Evolutionary conservation across 2,797 vertebrate genomes (phyloP), one percentile per base, ranked within the genome.

Genomic region (Meriones psammophilus): DNA sequence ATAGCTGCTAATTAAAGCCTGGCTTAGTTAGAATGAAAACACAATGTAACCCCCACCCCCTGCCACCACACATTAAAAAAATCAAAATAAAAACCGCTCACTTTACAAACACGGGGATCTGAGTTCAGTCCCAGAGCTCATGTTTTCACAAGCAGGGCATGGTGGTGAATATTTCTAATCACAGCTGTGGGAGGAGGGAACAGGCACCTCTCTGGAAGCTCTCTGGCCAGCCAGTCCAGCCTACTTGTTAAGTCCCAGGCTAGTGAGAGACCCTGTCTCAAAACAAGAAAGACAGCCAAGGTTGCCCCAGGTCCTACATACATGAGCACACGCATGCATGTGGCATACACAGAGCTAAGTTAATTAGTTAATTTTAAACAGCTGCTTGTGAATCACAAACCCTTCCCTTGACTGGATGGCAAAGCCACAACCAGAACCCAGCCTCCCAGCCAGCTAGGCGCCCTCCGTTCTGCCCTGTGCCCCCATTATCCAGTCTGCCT

Each of bases 401-500:
- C 85, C 83, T n/a, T 81, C n/a, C 78, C 5, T 13, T 3, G 22
- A 88, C 1, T 69, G 20, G 80, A 73, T 46, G 60, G 14, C 28
- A 84, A 81, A 91, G 39, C 30, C 77, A 26, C 3, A 22, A 30
- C 26, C 36, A 54, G 78, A 88, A 73, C 39, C 39, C 64, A n/a
- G 58, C 54, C 93, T 74, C n/a, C 81, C 24, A 84, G 74, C 14
- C 33, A 89, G 74, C 28, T 36, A 5, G 66, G 50, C 28, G 81
- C 60, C 15, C 12, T 36, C 50, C 76, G 68, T 81, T 89, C 78
- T 42, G 8, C 58, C 83, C 86, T 54, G 33, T 26, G 36, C 5
- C 71, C 89, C 94, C 84, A 46, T 92, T 73, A 58, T 85, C 93
- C 78, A 71, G 76, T 95, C 88, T 89, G 71, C 69, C 95, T 83